Evolutionary conservation across 2,113 vertebrate species (phyloP).

Genomic region (Rhinogobius similis): DNA sequence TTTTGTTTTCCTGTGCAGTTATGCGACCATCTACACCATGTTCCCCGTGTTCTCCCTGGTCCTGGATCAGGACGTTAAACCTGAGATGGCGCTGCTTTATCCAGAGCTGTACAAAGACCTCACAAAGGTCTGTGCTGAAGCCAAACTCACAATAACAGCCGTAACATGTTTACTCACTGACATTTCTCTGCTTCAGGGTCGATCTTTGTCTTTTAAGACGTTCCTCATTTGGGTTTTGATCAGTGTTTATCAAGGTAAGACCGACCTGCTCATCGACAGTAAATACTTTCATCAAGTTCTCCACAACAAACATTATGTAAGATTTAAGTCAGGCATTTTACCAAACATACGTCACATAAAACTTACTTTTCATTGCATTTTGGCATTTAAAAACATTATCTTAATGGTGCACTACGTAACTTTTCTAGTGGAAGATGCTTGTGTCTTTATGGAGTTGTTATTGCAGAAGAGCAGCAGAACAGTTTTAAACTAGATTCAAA

Average conservation of each 20-base stretch:
- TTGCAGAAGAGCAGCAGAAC: too few relatives aligned
- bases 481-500: too few relatives aligned
- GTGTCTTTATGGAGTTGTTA: too few relatives aligned
- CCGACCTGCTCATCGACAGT: neutral
- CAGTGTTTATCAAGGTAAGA: slow-evolving; percentile 81
- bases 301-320: too few relatives aligned
- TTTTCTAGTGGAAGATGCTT: too few relatives aligned
- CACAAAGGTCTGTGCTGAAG: slow-evolving; percentile 83
- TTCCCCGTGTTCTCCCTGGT: slow-evolving; percentile 98
- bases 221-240: slow-evolving; percentile 81
- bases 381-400: too few relatives aligned
- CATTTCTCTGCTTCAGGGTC: slow-evolving; percentile 80
- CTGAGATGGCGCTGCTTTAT: slow-evolving; percentile 94
- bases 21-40: slow-evolving; percentile 98
- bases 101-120: slow-evolving; percentile 99
- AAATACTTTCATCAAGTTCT: too few relatives aligned
- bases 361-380: too few relatives aligned
- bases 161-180: neutral
- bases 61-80: slow-evolving; percentile 96
- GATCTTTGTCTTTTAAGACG: slow-evolving; percentile 91
- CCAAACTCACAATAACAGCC: neutral
- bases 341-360: too few relatives aligned
- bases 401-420: too few relatives aligned
- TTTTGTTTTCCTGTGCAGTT: slow-evolving; percentile 71
- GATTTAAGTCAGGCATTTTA: too few relatives aligned